These are phyloP conservation scores for Byasa hedistus DNA, from an alignment of 2,888 invertebrate species.

Conservation along the genomic window DNA sequence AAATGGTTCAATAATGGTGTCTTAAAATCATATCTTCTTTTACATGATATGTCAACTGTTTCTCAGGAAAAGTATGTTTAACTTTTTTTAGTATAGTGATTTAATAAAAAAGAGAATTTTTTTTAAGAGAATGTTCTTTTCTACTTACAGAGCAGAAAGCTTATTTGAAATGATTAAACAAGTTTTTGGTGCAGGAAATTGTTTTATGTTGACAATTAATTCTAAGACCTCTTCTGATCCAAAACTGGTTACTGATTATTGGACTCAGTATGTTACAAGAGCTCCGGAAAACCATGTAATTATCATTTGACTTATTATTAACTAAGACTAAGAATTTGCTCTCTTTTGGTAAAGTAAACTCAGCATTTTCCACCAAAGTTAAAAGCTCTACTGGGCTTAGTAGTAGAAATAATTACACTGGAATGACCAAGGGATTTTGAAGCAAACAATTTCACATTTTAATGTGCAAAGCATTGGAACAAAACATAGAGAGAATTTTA, in stretches of 20 bases:
- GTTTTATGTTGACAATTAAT: conserved; percentile 94
- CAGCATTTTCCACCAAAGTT: too few relatives aligned
- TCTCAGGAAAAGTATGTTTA: conserved; percentile 86
- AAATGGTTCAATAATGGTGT: conserved; percentile 91
- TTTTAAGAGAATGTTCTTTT: not conserved
- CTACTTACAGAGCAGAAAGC: conserved; percentile 86
- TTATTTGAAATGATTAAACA: conserved; percentile 91
- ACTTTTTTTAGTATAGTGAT: not conserved
- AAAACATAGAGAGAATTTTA: not conserved
- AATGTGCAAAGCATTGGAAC: not conserved
- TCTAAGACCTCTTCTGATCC: conserved; percentile 83
- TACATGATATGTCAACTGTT: conserved; percentile 89
- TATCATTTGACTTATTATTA: not conserved
- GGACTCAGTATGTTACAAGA: conserved; percentile 88
- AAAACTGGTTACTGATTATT: conserved; percentile 86
- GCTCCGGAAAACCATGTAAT: conserved; percentile 61
- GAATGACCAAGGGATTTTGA: too few relatives aligned
- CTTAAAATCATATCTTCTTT: conserved; percentile 91
- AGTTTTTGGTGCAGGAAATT: conserved; percentile 91
- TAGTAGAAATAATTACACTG: too few relatives aligned
- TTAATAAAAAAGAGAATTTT: too few relatives aligned
- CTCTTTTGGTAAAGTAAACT: too few relatives aligned
- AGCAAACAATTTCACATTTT: too few relatives aligned
- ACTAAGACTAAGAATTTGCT: too few relatives aligned
- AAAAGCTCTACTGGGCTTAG: too few relatives aligned